A percentile compares a stretch with the other conserved stretches of the same genome.
Evolutionary conservation across 2,797 vertebrate species (phyloP).

Genomic region (Myotis pilosus): DNA sequence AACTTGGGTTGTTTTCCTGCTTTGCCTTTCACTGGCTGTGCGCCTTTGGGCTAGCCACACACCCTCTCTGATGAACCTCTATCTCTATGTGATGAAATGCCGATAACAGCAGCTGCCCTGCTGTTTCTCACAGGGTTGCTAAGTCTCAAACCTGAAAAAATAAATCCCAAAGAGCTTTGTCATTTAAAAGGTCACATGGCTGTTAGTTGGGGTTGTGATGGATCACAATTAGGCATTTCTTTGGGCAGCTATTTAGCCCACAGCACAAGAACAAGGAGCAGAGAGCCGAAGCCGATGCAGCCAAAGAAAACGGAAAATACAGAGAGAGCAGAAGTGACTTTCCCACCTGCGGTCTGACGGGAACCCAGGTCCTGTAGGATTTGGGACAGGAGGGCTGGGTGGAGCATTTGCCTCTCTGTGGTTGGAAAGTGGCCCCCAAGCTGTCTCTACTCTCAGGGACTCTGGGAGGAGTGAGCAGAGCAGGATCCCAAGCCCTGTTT

Average conservation of each 20-base stretch:
- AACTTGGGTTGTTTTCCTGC: neutral
- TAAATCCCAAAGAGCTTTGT: neutral
- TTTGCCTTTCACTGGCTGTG: neutral
- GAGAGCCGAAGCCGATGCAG: accelerated
- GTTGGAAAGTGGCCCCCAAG: neutral
- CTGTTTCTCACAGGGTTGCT: neutral
- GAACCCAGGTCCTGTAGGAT: no score
- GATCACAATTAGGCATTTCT: neutral
- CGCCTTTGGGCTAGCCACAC: neutral
- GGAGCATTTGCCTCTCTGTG: neutral
- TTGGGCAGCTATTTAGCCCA: neutral
- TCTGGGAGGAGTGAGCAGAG: neutral
- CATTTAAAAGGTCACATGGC: neutral
- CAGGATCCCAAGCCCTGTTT: neutral
- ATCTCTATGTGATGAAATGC: neutral
- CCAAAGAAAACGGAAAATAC: neutral
- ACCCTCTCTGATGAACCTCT: neutral
- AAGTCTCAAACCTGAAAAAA: neutral
- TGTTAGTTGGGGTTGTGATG: neutral
- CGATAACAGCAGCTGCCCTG: neutral
- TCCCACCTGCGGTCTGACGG: neutral
- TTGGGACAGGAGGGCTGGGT: neutral
- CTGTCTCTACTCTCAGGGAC: neutral
- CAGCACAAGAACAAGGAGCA: neutral
- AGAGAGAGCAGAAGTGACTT: neutral